Base-by-base conservation (phyloP, 2,888 invertebrate genomes). In the Yponomeuta evonymella region DNA sequence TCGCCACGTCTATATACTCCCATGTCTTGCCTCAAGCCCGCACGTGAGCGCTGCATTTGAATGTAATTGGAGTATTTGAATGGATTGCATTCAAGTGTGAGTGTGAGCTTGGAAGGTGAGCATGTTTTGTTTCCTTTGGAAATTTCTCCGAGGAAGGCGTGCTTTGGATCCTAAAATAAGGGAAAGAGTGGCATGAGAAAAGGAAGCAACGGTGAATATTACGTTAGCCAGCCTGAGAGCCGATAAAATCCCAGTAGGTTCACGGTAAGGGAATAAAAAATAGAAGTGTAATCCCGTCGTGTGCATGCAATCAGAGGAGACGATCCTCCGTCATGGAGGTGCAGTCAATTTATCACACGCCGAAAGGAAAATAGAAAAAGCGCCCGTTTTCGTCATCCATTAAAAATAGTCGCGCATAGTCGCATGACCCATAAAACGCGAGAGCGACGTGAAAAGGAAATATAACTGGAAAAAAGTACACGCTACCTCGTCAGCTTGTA, bases 381-480 rank as follows among this genome's bases (percentile, higher is more conserved):
- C 85, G 83, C 79, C 51, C 79, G 81, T 80, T 78, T 78, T 77
- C 81, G 82, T 86, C 88, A 82, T 86, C 89, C 89, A 90, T 91
- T 91, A 91, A 91, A 92, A 92, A 90, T 91, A 90, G 90, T 91
- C 86, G 85, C 88, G 84, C 87, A 89, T 89, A 90, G 89, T 89
- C 87, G 85, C 84, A 88, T 92, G 91, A 92, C 92, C 92, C 90
- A 91, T 90, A 91, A 91, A 91, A 90, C 87, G 89, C 83, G 88
- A 82, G 86, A 84, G 86, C 86, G 81, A 84, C 83, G 86, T 87
- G 84, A 84, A 91, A 88, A 88, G 88, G 86, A 91, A 75, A 90
- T 83, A 88, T 84, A 86, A 86, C 85, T 80, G 84, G 83, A 82
- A 84, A 88, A 87, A 86, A 85, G 82, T 77, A 83, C 83, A 80